These are phyloP conservation scores for Andricus curvator DNA, from an alignment of 2,888 invertebrate species.

Conservation along the genomic window DNA sequence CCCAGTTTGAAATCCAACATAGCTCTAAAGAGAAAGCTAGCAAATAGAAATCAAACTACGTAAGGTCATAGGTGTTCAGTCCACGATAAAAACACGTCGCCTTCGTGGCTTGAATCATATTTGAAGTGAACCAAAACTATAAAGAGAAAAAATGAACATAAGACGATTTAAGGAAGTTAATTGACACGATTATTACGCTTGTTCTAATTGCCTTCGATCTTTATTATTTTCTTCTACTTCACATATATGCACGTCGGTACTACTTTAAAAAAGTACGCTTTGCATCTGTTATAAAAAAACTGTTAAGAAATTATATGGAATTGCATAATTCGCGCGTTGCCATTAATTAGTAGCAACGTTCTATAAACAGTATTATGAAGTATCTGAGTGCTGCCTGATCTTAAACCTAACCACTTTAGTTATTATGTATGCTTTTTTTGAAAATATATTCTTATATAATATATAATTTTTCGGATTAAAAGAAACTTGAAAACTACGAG, in stretches of 20 bases:
- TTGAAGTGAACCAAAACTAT: not conserved
- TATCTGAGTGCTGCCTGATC: not conserved
- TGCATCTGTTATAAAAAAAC: not conserved
- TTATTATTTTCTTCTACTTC: not conserved
- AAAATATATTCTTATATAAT: not conserved
- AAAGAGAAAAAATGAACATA: not conserved
- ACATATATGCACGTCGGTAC: not conserved
- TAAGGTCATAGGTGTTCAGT: not conserved
- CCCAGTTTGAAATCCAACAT: conserved; percentile 30
- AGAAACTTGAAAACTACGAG: not conserved
- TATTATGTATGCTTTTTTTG: not conserved
- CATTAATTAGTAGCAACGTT: not conserved
- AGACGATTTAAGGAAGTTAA: not conserved
- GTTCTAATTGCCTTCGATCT: not conserved
- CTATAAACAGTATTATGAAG: not conserved
- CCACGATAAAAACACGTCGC: not conserved
- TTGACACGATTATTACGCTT: not conserved
- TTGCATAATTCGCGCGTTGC: not conserved
- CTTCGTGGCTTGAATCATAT: not conserved
- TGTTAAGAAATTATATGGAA: not conserved
- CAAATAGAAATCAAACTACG: not conserved
- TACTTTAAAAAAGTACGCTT: not conserved
- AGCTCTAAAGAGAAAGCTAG: not conserved
- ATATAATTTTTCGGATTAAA: not conserved
- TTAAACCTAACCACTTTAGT: not conserved